Evolutionary conservation across 2,797 vertebrate species (phyloP).

Genomic region (Myripristis jacobus): DNA sequence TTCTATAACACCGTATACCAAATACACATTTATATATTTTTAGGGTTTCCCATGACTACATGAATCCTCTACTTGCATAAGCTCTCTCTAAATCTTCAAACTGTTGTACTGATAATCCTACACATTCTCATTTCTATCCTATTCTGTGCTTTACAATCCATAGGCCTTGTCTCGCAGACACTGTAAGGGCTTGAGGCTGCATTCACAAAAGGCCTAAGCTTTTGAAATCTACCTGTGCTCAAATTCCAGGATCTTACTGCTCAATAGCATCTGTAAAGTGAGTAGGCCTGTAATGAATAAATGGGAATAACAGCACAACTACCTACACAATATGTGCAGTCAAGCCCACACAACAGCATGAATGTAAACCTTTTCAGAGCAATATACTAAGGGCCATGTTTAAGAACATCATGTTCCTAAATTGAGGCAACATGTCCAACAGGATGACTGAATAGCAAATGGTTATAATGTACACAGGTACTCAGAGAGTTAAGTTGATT

Average conservation of each 20-base stretch:
- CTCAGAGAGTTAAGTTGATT: conserved; percentile 13
- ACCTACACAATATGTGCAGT: conserved; percentile 52
- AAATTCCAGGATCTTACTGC: conserved; percentile 66
- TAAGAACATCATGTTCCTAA: conserved; percentile 54
- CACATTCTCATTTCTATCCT: conserved; percentile 2
- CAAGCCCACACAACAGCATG: conserved; percentile 49
- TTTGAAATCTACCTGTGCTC: conserved; percentile 70
- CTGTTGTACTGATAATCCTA: background rate
- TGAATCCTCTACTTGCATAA: background rate
- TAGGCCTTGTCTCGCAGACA: conserved; percentile 15
- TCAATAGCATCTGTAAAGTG: conserved; percentile 54
- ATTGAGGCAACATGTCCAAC: conserved; percentile 24
- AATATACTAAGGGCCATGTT: conserved; percentile 31
- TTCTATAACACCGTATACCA: background rate
- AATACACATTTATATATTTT: background rate
- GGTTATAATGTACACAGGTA: conserved; percentile 17
- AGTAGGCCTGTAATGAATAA: conserved; percentile 47
- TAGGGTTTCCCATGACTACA: background rate
- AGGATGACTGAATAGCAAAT: conserved; percentile 17
- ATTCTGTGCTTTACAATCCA: conserved; percentile 48
- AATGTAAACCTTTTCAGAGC: conserved; percentile 56
- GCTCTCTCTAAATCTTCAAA: background rate
- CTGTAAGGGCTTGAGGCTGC: conserved; percentile 37
- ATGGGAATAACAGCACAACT: conserved; percentile 60
- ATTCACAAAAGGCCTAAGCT: conserved; percentile 58